Conservation (phyloP, 2,113 vertebrate species). For the Cettia cetti region DNA sequence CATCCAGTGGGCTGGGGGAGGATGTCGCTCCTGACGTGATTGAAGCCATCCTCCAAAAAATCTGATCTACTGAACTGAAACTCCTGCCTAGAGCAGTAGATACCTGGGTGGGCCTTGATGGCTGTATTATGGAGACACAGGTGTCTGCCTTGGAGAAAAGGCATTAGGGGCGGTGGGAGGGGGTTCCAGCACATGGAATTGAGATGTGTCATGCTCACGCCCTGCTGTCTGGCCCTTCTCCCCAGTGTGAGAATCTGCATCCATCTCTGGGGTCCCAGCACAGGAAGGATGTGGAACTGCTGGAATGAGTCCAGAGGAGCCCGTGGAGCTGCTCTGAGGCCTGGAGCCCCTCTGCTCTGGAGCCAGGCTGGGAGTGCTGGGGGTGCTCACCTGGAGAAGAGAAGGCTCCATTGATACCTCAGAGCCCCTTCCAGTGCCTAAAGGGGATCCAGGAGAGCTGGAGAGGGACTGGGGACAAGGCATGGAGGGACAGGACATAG, state of each 20-base stretch:
- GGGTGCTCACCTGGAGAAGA: neutral
- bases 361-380: neutral
- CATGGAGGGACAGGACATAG: neutral
- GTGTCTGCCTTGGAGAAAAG: neutral
- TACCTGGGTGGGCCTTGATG: neutral
- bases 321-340: rapidly evolving
- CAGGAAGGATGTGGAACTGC: neutral
- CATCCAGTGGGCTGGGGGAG: neutral
- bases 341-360: neutral
- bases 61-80: neutral
- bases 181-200: neutral
- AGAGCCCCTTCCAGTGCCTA: neutral
- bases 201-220: rapidly evolving
- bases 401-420: rapidly evolving
- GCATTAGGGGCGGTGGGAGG: rapidly evolving
- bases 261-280: neutral
- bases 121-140: rapidly evolving
- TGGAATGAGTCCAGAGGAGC: neutral
- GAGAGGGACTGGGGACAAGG: neutral
- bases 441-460: neutral
- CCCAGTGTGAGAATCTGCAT: neutral
- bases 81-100: neutral
- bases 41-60: neutral
- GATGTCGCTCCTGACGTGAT: neutral
- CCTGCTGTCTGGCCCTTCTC: neutral